Evolutionary conservation across 2,113 vertebrate genomes (phyloP).

Genomic region (Paedocypris sp.): DNA sequence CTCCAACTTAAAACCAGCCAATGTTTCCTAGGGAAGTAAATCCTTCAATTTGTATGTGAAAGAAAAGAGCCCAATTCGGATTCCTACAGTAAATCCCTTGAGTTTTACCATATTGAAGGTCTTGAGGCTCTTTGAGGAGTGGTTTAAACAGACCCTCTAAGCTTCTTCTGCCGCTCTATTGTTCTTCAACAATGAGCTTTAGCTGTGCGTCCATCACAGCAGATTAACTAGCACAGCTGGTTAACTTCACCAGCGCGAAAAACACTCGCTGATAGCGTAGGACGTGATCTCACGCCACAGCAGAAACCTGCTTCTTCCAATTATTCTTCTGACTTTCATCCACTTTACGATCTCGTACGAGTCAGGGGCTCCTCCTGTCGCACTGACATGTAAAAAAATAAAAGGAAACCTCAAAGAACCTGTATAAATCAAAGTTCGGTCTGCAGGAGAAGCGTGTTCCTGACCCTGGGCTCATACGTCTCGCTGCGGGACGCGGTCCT

Average conservation of each 20-base stretch:
- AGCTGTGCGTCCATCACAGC: neutral
- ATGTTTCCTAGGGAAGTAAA: no score
- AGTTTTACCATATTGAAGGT: neutral
- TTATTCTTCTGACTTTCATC: neutral
- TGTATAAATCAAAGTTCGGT: neutral
- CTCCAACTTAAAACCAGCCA: no score
- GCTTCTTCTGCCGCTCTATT: slow-evolving; percentile 6
- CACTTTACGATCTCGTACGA: neutral
- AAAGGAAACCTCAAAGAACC: neutral
- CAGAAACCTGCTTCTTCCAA: neutral
- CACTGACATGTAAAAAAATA: neutral
- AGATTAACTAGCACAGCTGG: slow-evolving; percentile 18
- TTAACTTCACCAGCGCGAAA: neutral
- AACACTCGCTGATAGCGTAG: neutral
- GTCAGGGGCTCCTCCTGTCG: neutral
- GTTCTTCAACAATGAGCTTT: neutral
- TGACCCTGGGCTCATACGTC: neutral
- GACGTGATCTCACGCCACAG: slow-evolving; percentile 1
- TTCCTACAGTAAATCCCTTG: neutral
- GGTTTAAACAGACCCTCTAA: neutral
- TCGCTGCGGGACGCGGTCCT: neutral
- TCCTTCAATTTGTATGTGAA: no score
- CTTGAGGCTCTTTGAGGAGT: neutral
- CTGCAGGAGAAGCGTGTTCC: neutral
- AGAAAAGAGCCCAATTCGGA: no score